These are phyloP conservation scores for Cassiopea andromeda DNA, from an alignment of 30 jellyfish, hydroid and myxozoan species.

Conservation along the genomic window DNA sequence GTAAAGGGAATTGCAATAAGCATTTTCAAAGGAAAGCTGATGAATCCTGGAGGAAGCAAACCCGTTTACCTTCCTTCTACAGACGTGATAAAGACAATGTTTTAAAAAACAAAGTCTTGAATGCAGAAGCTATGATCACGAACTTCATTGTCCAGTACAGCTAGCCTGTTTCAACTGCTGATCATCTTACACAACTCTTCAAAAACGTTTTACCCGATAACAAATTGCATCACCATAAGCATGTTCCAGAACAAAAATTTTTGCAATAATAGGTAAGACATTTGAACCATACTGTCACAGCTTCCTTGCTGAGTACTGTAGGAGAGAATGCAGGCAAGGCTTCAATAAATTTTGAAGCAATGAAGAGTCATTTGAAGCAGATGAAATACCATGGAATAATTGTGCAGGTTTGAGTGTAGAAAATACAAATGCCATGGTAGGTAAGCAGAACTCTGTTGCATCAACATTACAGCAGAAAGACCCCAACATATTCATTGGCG, in stretches of 20 bases:
- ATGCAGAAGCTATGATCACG: neutral
- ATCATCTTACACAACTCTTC: neutral
- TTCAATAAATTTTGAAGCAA: too few species aligned
- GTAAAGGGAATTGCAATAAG: conserved; percentile 38
- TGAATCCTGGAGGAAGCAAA: conserved; percentile 43
- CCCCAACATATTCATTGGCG: too few species aligned
- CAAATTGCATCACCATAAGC: neutral
- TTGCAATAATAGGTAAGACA: too few species aligned
- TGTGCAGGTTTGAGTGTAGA: too few species aligned
- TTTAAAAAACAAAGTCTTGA: conserved; percentile 22
- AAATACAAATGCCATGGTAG: too few species aligned
- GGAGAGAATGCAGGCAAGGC: neutral
- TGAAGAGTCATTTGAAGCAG: too few species aligned
- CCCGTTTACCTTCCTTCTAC: conserved; percentile 32
- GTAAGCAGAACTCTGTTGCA: too few species aligned
- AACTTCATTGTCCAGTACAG: conserved; percentile 10
- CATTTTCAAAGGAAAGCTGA: conserved; percentile 49
- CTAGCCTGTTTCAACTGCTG: conserved; percentile 31
- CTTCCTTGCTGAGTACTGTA: neutral
- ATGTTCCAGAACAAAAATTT: neutral
- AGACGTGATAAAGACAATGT: conserved; percentile 36
- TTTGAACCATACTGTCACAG: too few species aligned
- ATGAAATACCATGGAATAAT: too few species aligned
- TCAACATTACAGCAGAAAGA: too few species aligned
- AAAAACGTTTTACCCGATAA: neutral